Conservation (phyloP, 1,140 invertebrate species). For the Hyposmocoma kahamanoa region DNA sequence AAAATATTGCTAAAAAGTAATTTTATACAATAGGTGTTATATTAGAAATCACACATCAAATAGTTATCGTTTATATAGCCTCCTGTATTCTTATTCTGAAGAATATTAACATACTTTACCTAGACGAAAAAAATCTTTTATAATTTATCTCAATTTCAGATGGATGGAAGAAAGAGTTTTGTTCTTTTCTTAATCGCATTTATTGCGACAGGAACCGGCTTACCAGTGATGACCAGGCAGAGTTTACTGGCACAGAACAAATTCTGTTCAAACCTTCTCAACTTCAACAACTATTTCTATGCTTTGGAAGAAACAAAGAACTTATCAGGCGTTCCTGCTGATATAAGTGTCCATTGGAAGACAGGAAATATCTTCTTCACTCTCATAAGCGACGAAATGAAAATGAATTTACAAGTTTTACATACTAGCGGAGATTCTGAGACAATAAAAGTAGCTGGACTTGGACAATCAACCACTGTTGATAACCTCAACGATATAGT, state of each 20-base stretch:
- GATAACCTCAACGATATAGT: conserved; percentile 65
- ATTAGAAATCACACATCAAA: too few relatives aligned
- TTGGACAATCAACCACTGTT: conserved; percentile 52
- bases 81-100: too few relatives aligned
- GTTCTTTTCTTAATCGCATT: conserved; percentile 21
- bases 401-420: conserved; percentile 52
- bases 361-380: conserved; percentile 56
- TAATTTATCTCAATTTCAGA: too few relatives aligned
- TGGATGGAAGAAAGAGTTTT: conserved; percentile 27
- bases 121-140: too few relatives aligned
- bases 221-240: conserved; percentile 41
- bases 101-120: too few relatives aligned
- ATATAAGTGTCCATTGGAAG: conserved; percentile 60
- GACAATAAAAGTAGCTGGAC: conserved; percentile 45
- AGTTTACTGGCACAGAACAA: conserved; percentile 23
- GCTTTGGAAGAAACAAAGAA: conserved; percentile 33
- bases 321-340: conserved; percentile 49
- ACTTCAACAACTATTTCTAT: conserved; percentile 52
- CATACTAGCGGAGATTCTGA: conserved; percentile 39
- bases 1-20: too few relatives aligned
- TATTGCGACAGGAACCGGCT: conserved; percentile 13
- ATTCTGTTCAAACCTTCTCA: conserved; percentile 39
- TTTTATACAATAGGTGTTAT: too few relatives aligned
- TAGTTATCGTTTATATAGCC: too few relatives aligned
- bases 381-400: conserved; percentile 57